phyloP scores from a whole-genome alignment of 2,113 vertebrate genomes.

The Oryctolagus cuniculus region DNA sequence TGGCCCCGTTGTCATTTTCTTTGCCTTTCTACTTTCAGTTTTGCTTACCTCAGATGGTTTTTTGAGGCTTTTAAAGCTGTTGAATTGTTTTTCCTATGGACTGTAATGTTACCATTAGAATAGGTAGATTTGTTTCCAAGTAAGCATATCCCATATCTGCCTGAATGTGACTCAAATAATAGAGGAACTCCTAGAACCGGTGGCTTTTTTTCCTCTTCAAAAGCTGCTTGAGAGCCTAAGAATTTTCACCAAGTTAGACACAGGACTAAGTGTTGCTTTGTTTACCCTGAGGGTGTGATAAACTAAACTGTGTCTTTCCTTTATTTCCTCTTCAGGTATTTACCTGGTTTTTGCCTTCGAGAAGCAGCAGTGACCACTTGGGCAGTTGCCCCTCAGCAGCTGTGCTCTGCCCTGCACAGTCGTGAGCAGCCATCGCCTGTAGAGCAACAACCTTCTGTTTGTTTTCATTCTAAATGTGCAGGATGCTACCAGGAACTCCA shows the following conservation, averaged over 20 bases:
- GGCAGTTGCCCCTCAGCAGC: constrained; percentile 60
- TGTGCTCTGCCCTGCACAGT: constrained; percentile 62
- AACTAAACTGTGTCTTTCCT: background rate
- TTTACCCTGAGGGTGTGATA: background rate
- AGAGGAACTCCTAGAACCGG: constrained; percentile 5
- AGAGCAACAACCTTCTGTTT: constrained; percentile 83
- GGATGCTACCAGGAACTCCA: constrained; percentile 82
- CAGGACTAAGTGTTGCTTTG: background rate
- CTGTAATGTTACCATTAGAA: background rate
- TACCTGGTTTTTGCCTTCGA: constrained; percentile 98
- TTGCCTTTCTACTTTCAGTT: constrained; percentile 18
- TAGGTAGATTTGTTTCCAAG: constrained; percentile 9
- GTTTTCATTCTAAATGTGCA: constrained; percentile 81
- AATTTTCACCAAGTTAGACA: constrained; percentile 31
- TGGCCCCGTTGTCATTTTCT: constrained; percentile 28
- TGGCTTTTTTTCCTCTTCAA: constrained; percentile 6
- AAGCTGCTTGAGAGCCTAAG: background rate
- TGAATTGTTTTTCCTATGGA: background rate
- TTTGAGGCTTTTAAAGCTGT: background rate
- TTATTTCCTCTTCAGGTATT: constrained; percentile 90
- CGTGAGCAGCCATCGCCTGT: constrained; percentile 75
- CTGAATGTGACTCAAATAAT: background rate
- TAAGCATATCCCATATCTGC: background rate
- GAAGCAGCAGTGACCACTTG: constrained; percentile 88
- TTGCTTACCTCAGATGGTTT: background rate